These are phyloP conservation scores for Chironomus riparius DNA, from an alignment of 2,888 invertebrate genomes.

Conservation along the genomic window DNA sequence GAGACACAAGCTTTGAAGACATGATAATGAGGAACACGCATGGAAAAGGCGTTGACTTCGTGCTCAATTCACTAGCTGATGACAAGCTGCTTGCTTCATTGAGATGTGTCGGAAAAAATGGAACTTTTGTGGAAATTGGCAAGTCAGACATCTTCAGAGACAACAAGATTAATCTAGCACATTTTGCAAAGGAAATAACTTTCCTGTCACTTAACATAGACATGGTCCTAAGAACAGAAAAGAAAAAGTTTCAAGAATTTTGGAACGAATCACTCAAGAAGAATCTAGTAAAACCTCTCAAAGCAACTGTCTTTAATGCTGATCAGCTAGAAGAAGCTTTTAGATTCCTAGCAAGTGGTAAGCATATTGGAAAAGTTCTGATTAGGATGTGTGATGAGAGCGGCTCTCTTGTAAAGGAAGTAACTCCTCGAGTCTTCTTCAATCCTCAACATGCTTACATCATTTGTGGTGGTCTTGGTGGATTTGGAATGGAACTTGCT, in stretches of 20 bases:
- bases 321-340: slow-evolving; percentile 65
- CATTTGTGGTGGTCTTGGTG: slow-evolving; percentile 75
- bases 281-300: slow-evolving; percentile 62
- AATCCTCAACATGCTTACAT: slow-evolving; percentile 44
- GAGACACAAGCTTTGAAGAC: slow-evolving; percentile 70
- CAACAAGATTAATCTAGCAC: slow-evolving; percentile 52
- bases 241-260: too few relatives aligned
- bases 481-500: slow-evolving; percentile 81
- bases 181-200: slow-evolving; percentile 56
- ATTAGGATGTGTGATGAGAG: slow-evolving; percentile 38
- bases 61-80: slow-evolving; percentile 75
- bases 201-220: slow-evolving; percentile 55
- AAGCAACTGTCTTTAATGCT: slow-evolving; percentile 52
- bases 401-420: slow-evolving; percentile 35
- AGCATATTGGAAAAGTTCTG: slow-evolving; percentile 71
- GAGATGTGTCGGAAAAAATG: slow-evolving; percentile 47
- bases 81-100: slow-evolving; percentile 63
- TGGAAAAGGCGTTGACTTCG: slow-evolving; percentile 73
- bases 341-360: slow-evolving; percentile 54
- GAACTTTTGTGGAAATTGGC: slow-evolving; percentile 70
- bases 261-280: slow-evolving; percentile 40
- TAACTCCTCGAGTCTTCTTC: slow-evolving; percentile 35
- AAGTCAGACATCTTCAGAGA: slow-evolving; percentile 66
- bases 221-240: too few relatives aligned
- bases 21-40: slow-evolving; percentile 64